These are phyloP conservation scores for Amphipyra tragopoginis DNA, from an alignment of 2,888 invertebrate species.

Conservation along the genomic window DNA sequence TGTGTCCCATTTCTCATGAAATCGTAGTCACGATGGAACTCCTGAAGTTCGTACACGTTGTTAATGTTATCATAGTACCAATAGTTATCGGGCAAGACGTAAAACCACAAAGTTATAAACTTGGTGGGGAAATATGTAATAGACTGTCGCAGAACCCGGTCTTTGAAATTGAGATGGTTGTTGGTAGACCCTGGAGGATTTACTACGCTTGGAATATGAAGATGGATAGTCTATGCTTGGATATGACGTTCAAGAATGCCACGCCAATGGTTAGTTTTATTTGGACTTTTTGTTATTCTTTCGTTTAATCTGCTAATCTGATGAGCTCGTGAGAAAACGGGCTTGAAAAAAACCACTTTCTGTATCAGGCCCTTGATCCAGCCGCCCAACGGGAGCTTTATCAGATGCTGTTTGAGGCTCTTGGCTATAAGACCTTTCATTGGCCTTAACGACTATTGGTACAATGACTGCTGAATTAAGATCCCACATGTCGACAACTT, in stretches of 20 bases:
- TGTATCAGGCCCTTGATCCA: too few species aligned
- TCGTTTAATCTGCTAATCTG: too few species aligned
- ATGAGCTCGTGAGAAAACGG: too few species aligned
- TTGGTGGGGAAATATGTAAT: slow-evolving; percentile 61
- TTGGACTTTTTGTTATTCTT: neutral
- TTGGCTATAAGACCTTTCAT: too few species aligned
- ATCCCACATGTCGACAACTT: too few species aligned
- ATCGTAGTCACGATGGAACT: slow-evolving; percentile 39
- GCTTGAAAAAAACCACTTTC: too few species aligned
- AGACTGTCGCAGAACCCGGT: slow-evolving; percentile 69
- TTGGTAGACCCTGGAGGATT: slow-evolving; percentile 76
- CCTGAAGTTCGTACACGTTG: slow-evolving; percentile 23
- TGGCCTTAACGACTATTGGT: too few species aligned
- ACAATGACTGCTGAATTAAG: too few species aligned
- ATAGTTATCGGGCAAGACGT: slow-evolving; percentile 12
- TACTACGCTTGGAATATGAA: slow-evolving; percentile 79
- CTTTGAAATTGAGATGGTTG: slow-evolving; percentile 74
- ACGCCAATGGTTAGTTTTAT: slow-evolving; percentile 66
- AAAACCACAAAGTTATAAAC: slow-evolving; percentile 28
- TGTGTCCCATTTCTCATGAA: slow-evolving; percentile 17
- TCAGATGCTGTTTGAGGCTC: too few species aligned
- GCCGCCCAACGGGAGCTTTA: too few species aligned
- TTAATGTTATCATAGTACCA: slow-evolving; percentile 9
- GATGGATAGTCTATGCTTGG: slow-evolving; percentile 70
- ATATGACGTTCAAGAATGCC: slow-evolving; percentile 73